Conservation (phyloP, 2,888 invertebrate species). For the Ichneumoninae sp. region DNA sequence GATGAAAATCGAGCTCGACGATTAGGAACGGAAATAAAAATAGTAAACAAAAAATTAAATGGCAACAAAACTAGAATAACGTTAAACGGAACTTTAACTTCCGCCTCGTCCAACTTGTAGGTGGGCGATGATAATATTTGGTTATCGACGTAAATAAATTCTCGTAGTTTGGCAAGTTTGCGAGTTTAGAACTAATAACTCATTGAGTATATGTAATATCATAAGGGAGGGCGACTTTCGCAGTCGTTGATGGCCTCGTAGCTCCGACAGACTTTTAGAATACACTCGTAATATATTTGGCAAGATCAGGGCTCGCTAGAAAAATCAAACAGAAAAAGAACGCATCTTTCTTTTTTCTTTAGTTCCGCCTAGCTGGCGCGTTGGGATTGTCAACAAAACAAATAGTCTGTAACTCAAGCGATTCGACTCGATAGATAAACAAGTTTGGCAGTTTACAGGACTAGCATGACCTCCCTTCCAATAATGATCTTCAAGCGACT, state of each 20-base stretch:
- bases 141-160: slow-evolving; percentile 44
- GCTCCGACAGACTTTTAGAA: slow-evolving; percentile 4
- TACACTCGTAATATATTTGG: slow-evolving; percentile 35
- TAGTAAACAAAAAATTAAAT: slow-evolving; percentile 20
- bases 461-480: slow-evolving; percentile 33
- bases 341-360: not conserved
- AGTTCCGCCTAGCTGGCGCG: not conserved
- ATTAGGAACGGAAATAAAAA: slow-evolving; percentile 33
- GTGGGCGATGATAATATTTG: not conserved
- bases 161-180: slow-evolving; percentile 72
- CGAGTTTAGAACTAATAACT: slow-evolving; percentile 70
- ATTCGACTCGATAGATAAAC: slow-evolving; percentile 28
- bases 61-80: slow-evolving; percentile 54
- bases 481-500: not conserved
- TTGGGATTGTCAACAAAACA: slow-evolving; percentile 4
- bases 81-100: not conserved
- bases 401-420: not conserved
- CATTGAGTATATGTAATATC: slow-evolving; percentile 76
- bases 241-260: slow-evolving; percentile 18
- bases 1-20: not conserved
- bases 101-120: not conserved
- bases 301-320: slow-evolving; percentile 15
- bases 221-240: slow-evolving; percentile 56
- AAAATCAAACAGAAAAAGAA: slow-evolving; percentile 24
- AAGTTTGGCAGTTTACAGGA: slow-evolving; percentile 60